These are phyloP conservation scores for Lasius platythorax DNA, from an alignment of 2,888 invertebrate species.

Conservation along the genomic window DNA sequence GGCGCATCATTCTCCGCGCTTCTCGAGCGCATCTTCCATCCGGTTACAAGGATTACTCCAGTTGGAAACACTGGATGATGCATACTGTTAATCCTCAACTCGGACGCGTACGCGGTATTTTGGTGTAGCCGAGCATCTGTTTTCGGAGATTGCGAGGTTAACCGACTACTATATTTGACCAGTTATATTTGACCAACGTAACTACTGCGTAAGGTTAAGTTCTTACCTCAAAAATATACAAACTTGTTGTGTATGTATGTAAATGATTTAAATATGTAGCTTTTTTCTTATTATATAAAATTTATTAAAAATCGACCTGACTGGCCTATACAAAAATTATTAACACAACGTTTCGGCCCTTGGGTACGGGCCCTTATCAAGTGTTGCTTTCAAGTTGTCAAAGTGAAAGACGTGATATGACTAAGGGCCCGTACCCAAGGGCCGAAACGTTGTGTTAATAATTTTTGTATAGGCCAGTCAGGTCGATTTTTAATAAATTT, in stretches of 20 bases:
- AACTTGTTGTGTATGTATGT: background rate
- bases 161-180: conserved; percentile 15
- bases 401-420: no score
- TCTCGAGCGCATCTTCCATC: conserved; percentile 50
- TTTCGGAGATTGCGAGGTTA: conserved; percentile 49
- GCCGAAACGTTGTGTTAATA: no score
- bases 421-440: no score
- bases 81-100: conserved; percentile 52
- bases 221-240: conserved; percentile 21
- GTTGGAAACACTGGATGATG: conserved; percentile 51
- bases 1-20: conserved; percentile 60
- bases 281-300: background rate
- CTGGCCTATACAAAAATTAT: no score
- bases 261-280: conserved; percentile 4
- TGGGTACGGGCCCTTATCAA: no score
- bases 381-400: no score
- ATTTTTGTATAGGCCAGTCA: no score
- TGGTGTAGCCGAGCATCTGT: conserved; percentile 41
- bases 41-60: conserved; percentile 34
- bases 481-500: no score
- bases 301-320: no score
- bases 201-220: conserved; percentile 17
- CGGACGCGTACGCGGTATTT: conserved; percentile 44
- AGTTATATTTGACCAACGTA: conserved; percentile 32
- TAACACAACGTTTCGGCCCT: no score